Percentiles rank a stretch among this genome's conserved stretches.
Evolutionary conservation across 2,888 invertebrate genomes (phyloP).

Genomic region (Dasypogon diadema): DNA sequence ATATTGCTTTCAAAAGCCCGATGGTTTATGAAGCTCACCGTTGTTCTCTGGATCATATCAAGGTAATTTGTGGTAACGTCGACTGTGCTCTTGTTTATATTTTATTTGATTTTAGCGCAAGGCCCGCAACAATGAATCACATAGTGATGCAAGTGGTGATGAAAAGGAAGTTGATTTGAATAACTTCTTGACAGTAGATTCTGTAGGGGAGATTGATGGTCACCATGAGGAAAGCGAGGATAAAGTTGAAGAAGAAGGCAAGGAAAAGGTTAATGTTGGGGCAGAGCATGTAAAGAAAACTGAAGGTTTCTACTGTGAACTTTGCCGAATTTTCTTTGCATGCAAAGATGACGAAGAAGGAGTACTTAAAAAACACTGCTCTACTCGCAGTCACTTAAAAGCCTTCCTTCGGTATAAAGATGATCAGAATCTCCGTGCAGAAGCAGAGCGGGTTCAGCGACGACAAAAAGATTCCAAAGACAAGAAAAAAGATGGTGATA

Average conservation of each 20-base stretch:
- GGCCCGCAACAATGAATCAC: slow-evolving; percentile 70
- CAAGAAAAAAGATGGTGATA: slow-evolving; percentile 69
- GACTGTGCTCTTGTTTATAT: no score
- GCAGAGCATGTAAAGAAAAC: slow-evolving; percentile 82
- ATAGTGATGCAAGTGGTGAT: slow-evolving; percentile 75
- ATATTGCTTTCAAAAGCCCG: slow-evolving; percentile 82
- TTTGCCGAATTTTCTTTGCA: slow-evolving; percentile 82
- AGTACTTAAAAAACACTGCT: slow-evolving; percentile 79
- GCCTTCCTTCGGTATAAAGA: slow-evolving; percentile 83
- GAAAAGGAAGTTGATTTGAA: slow-evolving; percentile 83
- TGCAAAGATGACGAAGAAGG: slow-evolving; percentile 74
- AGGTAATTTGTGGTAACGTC: no score
- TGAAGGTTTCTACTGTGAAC: slow-evolving; percentile 83
- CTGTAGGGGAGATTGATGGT: slow-evolving; percentile 87
- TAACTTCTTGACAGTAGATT: slow-evolving; percentile 89
- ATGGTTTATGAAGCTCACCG: slow-evolving; percentile 89
- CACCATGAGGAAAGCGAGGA: slow-evolving; percentile 70
- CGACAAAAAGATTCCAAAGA: slow-evolving; percentile 68
- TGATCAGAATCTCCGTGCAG: slow-evolving; percentile 78
- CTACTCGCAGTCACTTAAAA: slow-evolving; percentile 80
- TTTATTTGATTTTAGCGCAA: slow-evolving; percentile 70
- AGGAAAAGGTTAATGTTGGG: slow-evolving; percentile 80
- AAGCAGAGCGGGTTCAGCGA: slow-evolving; percentile 78
- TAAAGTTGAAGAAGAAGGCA: slow-evolving; percentile 73
- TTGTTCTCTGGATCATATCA: slow-evolving; percentile 83